Percentiles rank a stretch among this genome's conserved stretches.
phyloP scores from a whole-genome alignment of 2,797 vertebrate species.

The Pogonophryne albipinna region DNA sequence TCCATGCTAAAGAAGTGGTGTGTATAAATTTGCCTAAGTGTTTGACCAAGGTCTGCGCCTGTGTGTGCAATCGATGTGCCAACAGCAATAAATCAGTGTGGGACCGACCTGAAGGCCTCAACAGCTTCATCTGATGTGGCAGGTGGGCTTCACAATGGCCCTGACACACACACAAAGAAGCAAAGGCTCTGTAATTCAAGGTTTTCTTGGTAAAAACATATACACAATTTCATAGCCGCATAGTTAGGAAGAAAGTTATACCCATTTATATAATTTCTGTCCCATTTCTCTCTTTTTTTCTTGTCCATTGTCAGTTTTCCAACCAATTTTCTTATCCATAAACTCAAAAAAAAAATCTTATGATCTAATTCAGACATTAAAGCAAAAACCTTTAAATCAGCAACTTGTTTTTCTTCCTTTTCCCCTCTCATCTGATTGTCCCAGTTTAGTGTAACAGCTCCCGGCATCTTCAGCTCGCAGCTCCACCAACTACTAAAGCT shows the following conservation, averaged over 20 bases:
- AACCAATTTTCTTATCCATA: conserved; percentile 11
- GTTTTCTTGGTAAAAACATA: conserved; percentile 17
- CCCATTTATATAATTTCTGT: too few relatives aligned
- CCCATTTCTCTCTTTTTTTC: conserved; percentile 19
- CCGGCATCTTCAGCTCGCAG: conserved; percentile 35
- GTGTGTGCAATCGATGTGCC: conserved; percentile 72
- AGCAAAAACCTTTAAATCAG: conserved; percentile 42
- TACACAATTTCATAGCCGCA: not conserved
- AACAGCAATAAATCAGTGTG: conserved; percentile 74
- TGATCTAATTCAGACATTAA: conserved; percentile 53
- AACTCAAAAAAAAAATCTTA: conserved; percentile 1
- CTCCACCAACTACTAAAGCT: conserved; percentile 31
- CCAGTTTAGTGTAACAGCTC: conserved; percentile 74
- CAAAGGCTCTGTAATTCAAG: conserved; percentile 20
- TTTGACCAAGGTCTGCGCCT: conserved; percentile 75
- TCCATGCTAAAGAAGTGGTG: conserved; percentile 76
- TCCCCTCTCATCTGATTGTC: conserved; percentile 65
- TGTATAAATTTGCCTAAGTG: conserved; percentile 82
- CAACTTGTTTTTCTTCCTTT: conserved; percentile 35
- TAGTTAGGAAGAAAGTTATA: not conserved
- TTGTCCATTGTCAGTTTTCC: conserved; percentile 24
- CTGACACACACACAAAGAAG: conserved; percentile 22
- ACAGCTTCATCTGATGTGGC: conserved; percentile 71
- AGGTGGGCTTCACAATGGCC: conserved; percentile 66
- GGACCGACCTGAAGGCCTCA: conserved; percentile 59